A percentile compares a stretch with the other conserved stretches of the same genome.
Conservation (phyloP, 2,888 invertebrate species). For the Drosophila pseudotalamancana region DNA sequence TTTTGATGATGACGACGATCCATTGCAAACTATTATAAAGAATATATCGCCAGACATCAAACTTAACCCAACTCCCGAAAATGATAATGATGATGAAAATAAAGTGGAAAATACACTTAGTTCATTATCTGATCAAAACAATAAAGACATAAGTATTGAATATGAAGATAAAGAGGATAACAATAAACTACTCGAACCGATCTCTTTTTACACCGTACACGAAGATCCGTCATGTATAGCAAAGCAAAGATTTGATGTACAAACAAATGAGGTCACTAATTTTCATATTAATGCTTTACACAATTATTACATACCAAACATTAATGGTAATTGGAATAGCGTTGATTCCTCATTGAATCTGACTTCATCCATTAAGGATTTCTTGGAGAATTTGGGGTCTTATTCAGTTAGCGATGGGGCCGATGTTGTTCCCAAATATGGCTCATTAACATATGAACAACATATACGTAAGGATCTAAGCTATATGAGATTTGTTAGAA, state of each 20-base stretch:
- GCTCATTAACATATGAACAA: constrained; percentile 78
- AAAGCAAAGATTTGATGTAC: constrained; percentile 76
- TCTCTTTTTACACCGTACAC: constrained; percentile 53
- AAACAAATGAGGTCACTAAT: constrained; percentile 82
- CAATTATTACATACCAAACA: constrained; percentile 86
- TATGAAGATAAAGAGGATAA: constrained; percentile 1
- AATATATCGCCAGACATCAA: constrained; percentile 39
- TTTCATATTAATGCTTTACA: constrained; percentile 86
- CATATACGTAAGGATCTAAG: constrained; percentile 81
- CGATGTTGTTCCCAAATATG: constrained; percentile 83
- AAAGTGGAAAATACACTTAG: neutral
- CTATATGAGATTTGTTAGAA: constrained; percentile 59
- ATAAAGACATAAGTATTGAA: too few species aligned
- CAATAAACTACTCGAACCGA: constrained; percentile 10
- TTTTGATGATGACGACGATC: constrained; percentile 84
- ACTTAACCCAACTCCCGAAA: neutral
- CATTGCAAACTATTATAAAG: constrained; percentile 74
- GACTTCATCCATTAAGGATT: constrained; percentile 7
- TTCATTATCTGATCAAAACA: neutral
- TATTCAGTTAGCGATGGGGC: constrained; percentile 60
- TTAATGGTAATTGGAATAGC: constrained; percentile 86
- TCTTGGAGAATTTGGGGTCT: constrained; percentile 14
- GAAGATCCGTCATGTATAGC: constrained; percentile 82
- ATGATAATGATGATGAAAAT: constrained; percentile 8
- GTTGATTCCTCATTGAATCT: constrained; percentile 60